phyloP scores from a whole-genome alignment of 2,888 invertebrate genomes.

The Cepaea hortensis region DNA sequence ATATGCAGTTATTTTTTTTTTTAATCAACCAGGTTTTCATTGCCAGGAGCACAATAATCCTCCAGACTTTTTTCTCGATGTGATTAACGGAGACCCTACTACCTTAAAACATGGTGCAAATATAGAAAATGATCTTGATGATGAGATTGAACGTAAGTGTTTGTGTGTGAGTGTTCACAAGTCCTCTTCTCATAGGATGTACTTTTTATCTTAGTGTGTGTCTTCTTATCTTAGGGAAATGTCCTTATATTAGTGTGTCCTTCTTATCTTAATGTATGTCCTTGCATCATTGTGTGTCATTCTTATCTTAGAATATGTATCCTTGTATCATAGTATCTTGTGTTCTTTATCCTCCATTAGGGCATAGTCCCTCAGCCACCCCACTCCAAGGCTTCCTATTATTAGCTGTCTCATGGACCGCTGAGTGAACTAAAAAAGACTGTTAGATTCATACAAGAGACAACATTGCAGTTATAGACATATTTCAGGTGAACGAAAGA shows the following conservation, averaged over 20 bases:
- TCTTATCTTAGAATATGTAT: too few species aligned
- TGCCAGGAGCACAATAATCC: slow-evolving; percentile 71
- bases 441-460: too few species aligned
- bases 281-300: neutral
- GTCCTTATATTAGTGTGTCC: neutral
- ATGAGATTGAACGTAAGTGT: slow-evolving; percentile 1
- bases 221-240: neutral
- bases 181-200: neutral
- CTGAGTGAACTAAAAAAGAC: too few species aligned
- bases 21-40: slow-evolving; percentile 58
- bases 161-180: neutral
- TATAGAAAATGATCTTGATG: neutral
- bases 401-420: too few species aligned
- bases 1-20: too few species aligned
- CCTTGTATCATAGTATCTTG: too few species aligned
- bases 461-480: too few species aligned
- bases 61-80: slow-evolving; percentile 71
- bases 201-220: neutral
- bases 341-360: too few species aligned
- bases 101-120: neutral
- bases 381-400: too few species aligned
- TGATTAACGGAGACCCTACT: slow-evolving; percentile 59
- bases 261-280: neutral
- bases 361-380: too few species aligned
- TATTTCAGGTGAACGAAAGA: too few species aligned